Evolutionary conservation across 2,113 vertebrate genomes (phyloP), one percentile per base, ranked within the genome.

Genomic region (Etheostoma cragini): DNA sequence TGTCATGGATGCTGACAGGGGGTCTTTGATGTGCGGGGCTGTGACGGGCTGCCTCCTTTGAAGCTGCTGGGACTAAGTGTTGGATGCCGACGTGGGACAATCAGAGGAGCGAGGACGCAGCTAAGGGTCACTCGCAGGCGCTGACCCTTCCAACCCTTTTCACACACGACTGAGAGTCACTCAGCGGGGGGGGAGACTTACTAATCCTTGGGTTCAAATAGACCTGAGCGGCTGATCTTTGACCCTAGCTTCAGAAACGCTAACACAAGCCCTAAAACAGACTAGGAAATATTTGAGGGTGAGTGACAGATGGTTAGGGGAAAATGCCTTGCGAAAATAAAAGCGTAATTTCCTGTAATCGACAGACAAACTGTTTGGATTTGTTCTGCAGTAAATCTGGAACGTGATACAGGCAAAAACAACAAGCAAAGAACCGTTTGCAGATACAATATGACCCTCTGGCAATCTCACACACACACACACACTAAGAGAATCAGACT

Each of bases 81-180:
- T 8, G 70, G 83, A 77, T 42, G 75, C 79, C 64, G 77, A 81
- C 57, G 3, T 14, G 58, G 66, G 50, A 67, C 78, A 57, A 49
- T 73, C 64, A 14, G 46, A 73, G 66, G 50, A 75, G 67, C 33
- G 24, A 33, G 64, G 67, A 42, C 24, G 14, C 8, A 19, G 52
- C 15, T 17, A 0, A 5, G 78, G 88, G 87, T 90, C 88, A 49
- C 72, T 63, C 49, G 1, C 63, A 35, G 80, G 58, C 78, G 12
- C 62, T 87, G 91, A 91, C 89, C 90, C 86, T 6, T 82, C 76
- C 56, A 42, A 72, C 49, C 75, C 7, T 81, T 68, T 79, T 78
- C 82, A 90, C 81, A 86, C 78, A 52, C 65, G 75, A 16, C 15
- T 42, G 86, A 72, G 72, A 90, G 47, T 87, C 85, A 85, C 75